Conservation (phyloP, 2,888 invertebrate species). For the Drosophila limbata region DNA sequence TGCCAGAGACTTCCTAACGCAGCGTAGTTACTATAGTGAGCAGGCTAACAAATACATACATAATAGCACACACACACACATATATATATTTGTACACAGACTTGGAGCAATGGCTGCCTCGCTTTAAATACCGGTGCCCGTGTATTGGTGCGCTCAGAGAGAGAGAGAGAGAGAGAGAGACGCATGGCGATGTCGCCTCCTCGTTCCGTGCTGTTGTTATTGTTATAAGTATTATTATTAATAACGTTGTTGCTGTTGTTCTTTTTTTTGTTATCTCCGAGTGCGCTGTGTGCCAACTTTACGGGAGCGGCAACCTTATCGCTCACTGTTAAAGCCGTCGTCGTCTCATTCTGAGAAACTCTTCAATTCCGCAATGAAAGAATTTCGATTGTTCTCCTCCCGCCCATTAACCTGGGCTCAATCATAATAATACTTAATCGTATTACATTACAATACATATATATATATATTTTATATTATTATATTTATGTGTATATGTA, state of each 20-base stretch:
- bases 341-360: conserved; percentile 23
- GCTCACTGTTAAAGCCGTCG: conserved; percentile 17
- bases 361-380: conserved; percentile 42
- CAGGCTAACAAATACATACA: conserved; percentile 39
- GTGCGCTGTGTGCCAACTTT: conserved; percentile 61
- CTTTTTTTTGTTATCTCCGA: conserved; percentile 58
- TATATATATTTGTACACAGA: conserved; percentile 11
- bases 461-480: neutral
- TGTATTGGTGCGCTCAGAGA: conserved; percentile 71
- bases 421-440: neutral
- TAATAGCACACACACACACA: conserved; percentile 35
- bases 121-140: conserved; percentile 41
- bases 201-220: conserved; percentile 2
- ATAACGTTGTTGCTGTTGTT: conserved; percentile 13
- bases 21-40: conserved; percentile 12
- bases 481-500: neutral
- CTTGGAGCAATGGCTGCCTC: conserved; percentile 60
- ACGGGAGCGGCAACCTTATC: conserved; percentile 48
- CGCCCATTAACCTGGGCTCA: conserved; percentile 5
- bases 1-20: conserved; percentile 16
- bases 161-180: conserved; percentile 27
- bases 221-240: conserved; percentile 6
- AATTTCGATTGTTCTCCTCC: conserved; percentile 33
- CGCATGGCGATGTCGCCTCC: conserved; percentile 37
- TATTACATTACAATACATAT: neutral